Base-by-base conservation (phyloP, 2,113 vertebrate genomes). In the Prinia subflava region DNA sequence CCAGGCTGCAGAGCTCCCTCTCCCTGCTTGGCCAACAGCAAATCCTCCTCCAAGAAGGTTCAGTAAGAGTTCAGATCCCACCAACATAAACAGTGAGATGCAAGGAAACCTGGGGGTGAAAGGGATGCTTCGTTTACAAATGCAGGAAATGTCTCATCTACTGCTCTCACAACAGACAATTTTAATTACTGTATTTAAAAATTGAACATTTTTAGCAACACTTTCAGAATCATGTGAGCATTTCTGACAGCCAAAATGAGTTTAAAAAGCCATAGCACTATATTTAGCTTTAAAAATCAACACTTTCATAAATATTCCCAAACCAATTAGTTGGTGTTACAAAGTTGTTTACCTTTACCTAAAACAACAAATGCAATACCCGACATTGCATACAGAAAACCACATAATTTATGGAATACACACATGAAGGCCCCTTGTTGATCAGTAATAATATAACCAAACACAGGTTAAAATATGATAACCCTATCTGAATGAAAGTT, bases 271-370 rank as follows among this genome's bases (percentile, higher is more conserved):
- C 86, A 74, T 2, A 14, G 9, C 6, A 28, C 96, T 98, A 98
- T 98, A 97, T 98, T 97, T 97, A 98, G 96, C 91, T 94, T 95
- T 90, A 96, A 98, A 94, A 97, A 97, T 96, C 92, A 97, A 93
- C 95, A 92, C 94, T 97, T 96, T 90, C 93, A 97, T 97, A 98
- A 98, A 98, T 97, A 98, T 93, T 98, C 97, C 97, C 97, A 98
- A 97, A 97, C 93, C 91, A 97, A 98, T 98, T 98, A 98, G 92
- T 91, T 95, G 30, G 9, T 88, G 86, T 80, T 94, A 96, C 69
- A 91, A 95, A 95, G 96, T 79, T 97, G 94, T 98, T 97, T 97
- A 96, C 91, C 94, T 97, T 96, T 91, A 91, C 60, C 62, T 63
- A 83, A 83, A 83, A 91, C 73, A 94, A 92, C 13, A 77, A 92